phyloP scores from a whole-genome alignment of 2,113 vertebrate species.

The Cyprinus carpio region DNA sequence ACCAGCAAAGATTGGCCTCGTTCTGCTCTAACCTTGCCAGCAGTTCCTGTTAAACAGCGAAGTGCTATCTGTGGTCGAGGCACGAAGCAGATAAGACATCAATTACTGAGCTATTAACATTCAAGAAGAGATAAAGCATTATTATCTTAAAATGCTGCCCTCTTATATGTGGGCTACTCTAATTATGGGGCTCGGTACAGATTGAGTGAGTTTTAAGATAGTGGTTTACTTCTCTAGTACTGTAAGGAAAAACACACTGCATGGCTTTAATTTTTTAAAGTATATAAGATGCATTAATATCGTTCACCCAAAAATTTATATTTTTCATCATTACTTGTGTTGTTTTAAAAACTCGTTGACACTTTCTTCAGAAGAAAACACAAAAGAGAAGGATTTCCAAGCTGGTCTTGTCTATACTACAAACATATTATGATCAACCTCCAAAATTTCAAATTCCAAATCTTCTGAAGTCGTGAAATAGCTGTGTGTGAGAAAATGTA shows the following conservation, averaged over 20 bases:
- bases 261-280: background rate
- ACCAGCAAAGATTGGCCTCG: constrained; percentile 30
- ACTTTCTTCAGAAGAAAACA: background rate
- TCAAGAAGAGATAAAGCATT: constrained; percentile 46
- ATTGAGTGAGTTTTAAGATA: constrained; percentile 14
- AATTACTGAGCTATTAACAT: constrained; percentile 44
- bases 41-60: constrained; percentile 46
- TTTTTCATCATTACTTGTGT: background rate
- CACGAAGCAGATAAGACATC: constrained; percentile 43
- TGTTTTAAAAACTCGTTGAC: background rate
- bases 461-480: background rate
- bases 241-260: background rate
- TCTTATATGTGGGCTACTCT: constrained; percentile 27
- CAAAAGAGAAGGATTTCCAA: too few species aligned
- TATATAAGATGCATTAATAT: background rate
- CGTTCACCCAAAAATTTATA: too few species aligned
- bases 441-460: too few species aligned
- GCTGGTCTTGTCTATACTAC: too few species aligned
- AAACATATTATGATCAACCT: too few species aligned
- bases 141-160: constrained; percentile 43
- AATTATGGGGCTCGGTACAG: background rate
- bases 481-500: background rate
- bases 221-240: background rate
- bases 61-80: constrained; percentile 32
- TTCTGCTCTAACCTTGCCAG: constrained; percentile 37